Base-by-base conservation (phyloP, 2,888 invertebrate genomes). In the Aethes cnicana region DNA sequence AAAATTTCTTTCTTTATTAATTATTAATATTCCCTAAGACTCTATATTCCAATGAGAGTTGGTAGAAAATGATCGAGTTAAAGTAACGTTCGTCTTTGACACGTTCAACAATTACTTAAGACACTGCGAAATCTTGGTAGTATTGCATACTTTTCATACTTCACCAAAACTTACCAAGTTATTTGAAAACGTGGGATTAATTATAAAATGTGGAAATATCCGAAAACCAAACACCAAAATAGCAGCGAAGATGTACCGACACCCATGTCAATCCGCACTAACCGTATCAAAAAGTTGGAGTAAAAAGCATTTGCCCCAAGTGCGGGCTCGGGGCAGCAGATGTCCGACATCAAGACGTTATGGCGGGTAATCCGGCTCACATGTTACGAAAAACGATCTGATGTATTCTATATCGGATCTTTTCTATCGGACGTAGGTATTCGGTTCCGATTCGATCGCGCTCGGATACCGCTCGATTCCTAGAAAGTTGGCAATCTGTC, bases 321-420 rank as follows among this genome's bases (percentile, higher is more conserved):
- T 65, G 70, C 63, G 72, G 68, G 62, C 32, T 47, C 43, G 68
- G 61, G 65, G 69, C 72, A 71, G 72, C 87, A 86, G 79, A 81
- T 87, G 87, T 75, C 70, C 54, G 77, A 78, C 79, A 84, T 86
- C 80, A 83, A 85, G 87, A 84, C 82, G 79, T 86, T 82, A 84
- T 72, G 62, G 81, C 70, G 77, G 77, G 81, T 79, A 81, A 85
- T 83, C 80, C 80, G 69, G 71, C 64, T 80, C 80, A 75, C 71
- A 72, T 78, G 77, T 69, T 68, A 74, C 66, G 71, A 71, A 76
- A 82, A 83, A 79, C 75, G 75, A 77, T 77, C 74, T 72, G 64
- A 65, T 61, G 64, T 49, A 41, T 35, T 30, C 39, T 18, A 32
- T 26, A 60, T 53, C 55, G 57, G 53, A 56, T 46, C 9, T 32